These are phyloP conservation scores for Caenorhabditis virilis DNA, from an alignment of 2,888 invertebrate genomes.

Conservation along the genomic window DNA sequence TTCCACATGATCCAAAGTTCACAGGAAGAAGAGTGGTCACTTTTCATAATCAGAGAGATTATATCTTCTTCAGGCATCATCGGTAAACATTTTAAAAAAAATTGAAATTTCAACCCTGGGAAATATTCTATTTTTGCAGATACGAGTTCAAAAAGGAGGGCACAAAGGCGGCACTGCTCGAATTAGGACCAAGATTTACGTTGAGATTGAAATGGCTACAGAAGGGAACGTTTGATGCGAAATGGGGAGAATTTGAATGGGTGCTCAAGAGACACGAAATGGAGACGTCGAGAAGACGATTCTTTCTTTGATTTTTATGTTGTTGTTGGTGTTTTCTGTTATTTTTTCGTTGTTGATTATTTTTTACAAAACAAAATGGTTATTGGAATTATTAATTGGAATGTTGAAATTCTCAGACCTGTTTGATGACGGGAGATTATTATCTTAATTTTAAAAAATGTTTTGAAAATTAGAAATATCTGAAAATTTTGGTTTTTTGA, in stretches of 20 bases:
- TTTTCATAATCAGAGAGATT: slow-evolving; percentile 98
- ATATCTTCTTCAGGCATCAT: slow-evolving; percentile 96
- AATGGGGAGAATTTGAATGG: slow-evolving; percentile 96
- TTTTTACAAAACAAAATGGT: slow-evolving; percentile 1
- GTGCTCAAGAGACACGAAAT: slow-evolving; percentile 83
- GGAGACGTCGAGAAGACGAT: slow-evolving; percentile 89
- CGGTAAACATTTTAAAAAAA: slow-evolving; percentile 73
- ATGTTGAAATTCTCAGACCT: not conserved
- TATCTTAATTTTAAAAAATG: no score
- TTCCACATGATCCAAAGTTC: slow-evolving; percentile 94
- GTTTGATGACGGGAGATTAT: not conserved
- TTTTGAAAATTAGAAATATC: no score
- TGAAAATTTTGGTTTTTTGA: no score
- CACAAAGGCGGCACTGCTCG: slow-evolving; percentile 78
- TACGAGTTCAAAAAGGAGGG: slow-evolving; percentile 82
- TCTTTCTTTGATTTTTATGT: slow-evolving; percentile 78
- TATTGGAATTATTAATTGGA: not conserved
- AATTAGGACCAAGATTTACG: slow-evolving; percentile 96
- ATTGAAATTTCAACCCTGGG: not conserved
- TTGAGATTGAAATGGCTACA: slow-evolving; percentile 88
- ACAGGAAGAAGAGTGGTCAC: slow-evolving; percentile 89
- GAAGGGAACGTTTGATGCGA: slow-evolving; percentile 94
- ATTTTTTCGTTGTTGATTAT: slow-evolving; percentile 22
- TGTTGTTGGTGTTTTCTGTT: slow-evolving; percentile 14
- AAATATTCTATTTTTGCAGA: slow-evolving; percentile 71